These are phyloP conservation scores for Bubo scandiacus DNA, from an alignment of 2,113 vertebrate genomes.

Conservation along the genomic window DNA sequence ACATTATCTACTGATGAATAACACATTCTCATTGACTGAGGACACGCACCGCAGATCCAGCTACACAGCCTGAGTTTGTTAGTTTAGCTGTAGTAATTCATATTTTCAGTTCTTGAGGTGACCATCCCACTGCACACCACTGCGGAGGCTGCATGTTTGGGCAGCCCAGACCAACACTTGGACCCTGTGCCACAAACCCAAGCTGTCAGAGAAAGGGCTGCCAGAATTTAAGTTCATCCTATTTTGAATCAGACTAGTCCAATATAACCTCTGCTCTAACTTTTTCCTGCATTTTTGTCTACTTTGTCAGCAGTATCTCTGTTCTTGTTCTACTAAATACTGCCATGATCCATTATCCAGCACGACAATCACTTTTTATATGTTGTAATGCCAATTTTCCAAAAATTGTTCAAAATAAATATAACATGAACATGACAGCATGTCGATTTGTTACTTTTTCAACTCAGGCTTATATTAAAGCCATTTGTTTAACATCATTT, in stretches of 20 bases:
- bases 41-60: background rate
- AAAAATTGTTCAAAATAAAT: background rate
- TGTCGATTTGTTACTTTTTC: background rate
- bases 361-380: background rate
- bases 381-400: background rate
- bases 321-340: background rate
- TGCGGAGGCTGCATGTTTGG: fast-evolving
- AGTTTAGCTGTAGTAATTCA: background rate
- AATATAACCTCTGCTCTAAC: background rate
- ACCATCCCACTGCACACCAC: background rate
- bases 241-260: background rate
- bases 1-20: background rate
- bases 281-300: background rate
- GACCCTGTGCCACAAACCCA: background rate
- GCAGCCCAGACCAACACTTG: background rate
- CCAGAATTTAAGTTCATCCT: background rate
- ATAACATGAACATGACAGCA: fast-evolving
- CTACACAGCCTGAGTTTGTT: background rate
- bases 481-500: background rate
- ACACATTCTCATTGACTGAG: background rate
- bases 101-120: background rate
- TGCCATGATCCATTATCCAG: background rate
- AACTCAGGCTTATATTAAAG: background rate
- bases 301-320: background rate
- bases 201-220: background rate